Evolutionary conservation across 2,888 invertebrate species (phyloP).

Genomic region (Aspidiotus rigidus): DNA sequence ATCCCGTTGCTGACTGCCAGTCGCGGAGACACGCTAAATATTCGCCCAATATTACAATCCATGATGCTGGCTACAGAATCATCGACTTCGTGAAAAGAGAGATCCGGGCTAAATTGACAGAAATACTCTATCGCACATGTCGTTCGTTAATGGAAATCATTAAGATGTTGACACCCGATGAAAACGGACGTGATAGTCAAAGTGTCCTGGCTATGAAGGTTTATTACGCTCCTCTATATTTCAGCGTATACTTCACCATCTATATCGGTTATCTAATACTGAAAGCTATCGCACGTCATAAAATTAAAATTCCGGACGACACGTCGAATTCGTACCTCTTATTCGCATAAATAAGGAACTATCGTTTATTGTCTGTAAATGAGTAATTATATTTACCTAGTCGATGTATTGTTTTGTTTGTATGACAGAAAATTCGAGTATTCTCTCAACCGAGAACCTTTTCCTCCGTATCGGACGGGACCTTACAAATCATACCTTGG

Average conservation of each 20-base stretch:
- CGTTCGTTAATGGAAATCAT: too few relatives aligned
- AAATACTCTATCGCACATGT: too few relatives aligned
- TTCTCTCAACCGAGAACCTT: neutral
- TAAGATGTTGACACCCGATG: too few relatives aligned
- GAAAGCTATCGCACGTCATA: constrained; percentile 63
- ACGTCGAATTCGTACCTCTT: constrained; percentile 15
- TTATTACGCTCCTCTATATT: constrained; percentile 65
- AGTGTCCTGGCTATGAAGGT: constrained; percentile 56
- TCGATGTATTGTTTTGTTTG: neutral
- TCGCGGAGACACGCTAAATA: too few relatives aligned
- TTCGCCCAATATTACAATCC: too few relatives aligned
- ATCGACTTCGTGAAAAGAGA: too few relatives aligned
- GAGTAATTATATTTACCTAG: neutral
- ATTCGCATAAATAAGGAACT: constrained; percentile 11
- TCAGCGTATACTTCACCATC: constrained; percentile 56
- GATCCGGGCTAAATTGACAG: too few relatives aligned
- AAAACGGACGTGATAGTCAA: constrained; percentile 39
- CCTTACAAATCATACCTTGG: too few relatives aligned
- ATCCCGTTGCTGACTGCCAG: too few relatives aligned
- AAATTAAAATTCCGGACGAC: constrained; percentile 48
- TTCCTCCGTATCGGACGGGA: neutral
- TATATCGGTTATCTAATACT: constrained; percentile 63
- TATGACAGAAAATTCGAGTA: neutral
- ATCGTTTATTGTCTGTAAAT: neutral
- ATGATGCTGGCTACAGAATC: too few relatives aligned